Evolutionary conservation across 1,140 invertebrate genomes (phyloP), one percentile per base, ranked within the genome.

Genomic region (Drosophila kepulauana): DNA sequence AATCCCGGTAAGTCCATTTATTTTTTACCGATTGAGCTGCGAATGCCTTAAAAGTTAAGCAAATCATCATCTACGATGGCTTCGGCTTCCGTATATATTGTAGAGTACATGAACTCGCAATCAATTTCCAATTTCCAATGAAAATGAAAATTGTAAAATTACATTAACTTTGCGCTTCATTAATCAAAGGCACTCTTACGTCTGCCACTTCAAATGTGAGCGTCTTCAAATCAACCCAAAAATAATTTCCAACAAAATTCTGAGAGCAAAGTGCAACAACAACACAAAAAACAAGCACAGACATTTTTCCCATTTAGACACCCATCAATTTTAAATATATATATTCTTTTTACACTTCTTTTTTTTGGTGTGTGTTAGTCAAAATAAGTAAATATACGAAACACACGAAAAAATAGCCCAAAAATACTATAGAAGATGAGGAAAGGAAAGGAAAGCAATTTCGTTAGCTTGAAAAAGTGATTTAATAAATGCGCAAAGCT

Each of bases 1-100:
- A 89, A 89, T 89, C 85, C 85, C 78, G 85, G 85, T 89, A 89
- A 89, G 85, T 88, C 64, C 46, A 64, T 68, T 64, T 54, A 58
- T 43, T 57, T 71, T 64, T 45, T 52, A 16, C 1, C 49, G 43
- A 74, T 59, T 72, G 56, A 68, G 28, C 41, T 69, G 20, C 20
- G 38, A 64, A 63, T 46, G 69, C 35, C 45, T 71, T 71, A 33
- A 59, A 25, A 61, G 79, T 68, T 74, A 67, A 46, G 58, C 71
- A 75, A 75, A 65, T 68, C 59, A 58, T 68, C 59, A 64, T 15
- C 16, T 56, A 10, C 15, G 20, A 25, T 25, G 20, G 15, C 15
- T 28, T 38, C 10, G 11, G 33, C 35, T 38, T 38, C 10, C 41
- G 20, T 25, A 25, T 25, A 25, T 25, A 25, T 25, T 25, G 20